phyloP scores from a whole-genome alignment of 2,888 invertebrate species.

The Phytoseiulus persimilis region DNA sequence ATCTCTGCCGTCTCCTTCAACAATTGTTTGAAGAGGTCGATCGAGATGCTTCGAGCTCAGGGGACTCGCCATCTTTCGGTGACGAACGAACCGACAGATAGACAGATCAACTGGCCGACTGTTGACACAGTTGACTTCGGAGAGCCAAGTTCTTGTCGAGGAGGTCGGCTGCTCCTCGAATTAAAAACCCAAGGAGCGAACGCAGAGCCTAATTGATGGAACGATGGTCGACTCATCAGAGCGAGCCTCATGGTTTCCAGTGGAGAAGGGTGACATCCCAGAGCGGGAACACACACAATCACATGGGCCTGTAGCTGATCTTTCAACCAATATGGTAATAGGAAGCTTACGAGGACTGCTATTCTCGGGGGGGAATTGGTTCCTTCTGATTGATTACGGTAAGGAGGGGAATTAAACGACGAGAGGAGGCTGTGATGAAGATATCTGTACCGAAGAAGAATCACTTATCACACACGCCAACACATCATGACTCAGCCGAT shows the following conservation, averaged over 20 bases:
- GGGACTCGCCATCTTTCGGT: not conserved
- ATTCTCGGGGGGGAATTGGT: not conserved
- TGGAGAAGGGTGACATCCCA: too few relatives aligned
- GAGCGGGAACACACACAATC: too few relatives aligned
- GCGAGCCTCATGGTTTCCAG: too few relatives aligned
- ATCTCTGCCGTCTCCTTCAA: not conserved
- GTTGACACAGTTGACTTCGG: too few relatives aligned
- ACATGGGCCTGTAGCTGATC: not conserved
- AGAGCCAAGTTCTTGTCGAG: too few relatives aligned
- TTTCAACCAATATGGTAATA: not conserved
- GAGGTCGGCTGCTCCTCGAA: too few relatives aligned
- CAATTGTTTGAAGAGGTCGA: not conserved
- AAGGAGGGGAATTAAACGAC: not conserved
- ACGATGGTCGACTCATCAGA: too few relatives aligned
- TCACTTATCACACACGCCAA: not conserved
- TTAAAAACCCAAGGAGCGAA: too few relatives aligned
- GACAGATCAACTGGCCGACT: not conserved
- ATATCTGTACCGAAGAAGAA: not conserved
- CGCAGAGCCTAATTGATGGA: too few relatives aligned
- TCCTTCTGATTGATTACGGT: not conserved
- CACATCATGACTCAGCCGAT: not conserved
- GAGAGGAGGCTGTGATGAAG: not conserved
- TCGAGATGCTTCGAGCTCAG: not conserved
- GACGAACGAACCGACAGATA: not conserved
- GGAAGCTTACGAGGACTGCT: not conserved